These are phyloP conservation scores for Aegithalos caudatus DNA, from an alignment of 2,113 vertebrate species.

Conservation along the genomic window DNA sequence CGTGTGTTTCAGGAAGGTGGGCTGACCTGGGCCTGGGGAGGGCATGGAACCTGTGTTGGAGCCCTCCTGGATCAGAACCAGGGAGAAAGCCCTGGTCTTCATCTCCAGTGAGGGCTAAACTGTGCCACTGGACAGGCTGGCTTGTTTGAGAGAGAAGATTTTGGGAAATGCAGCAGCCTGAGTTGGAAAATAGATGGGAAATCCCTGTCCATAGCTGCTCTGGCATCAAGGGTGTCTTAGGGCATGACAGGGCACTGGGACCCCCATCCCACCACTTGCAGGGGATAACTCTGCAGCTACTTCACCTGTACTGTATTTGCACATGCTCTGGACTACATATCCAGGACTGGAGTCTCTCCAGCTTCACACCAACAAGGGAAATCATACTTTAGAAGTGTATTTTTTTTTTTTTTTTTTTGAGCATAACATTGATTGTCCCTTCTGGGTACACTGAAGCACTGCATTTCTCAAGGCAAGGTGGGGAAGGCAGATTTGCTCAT, in stretches of 20 bases:
- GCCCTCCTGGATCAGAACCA: not conserved
- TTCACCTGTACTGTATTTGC: not conserved
- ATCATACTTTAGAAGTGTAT: not conserved
- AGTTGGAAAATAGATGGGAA: not conserved
- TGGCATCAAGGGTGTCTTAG: not conserved
- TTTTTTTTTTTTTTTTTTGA: not conserved
- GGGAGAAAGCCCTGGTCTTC: not conserved
- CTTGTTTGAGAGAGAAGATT: not conserved
- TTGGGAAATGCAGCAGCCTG: not conserved
- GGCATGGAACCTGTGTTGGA: fast-evolving
- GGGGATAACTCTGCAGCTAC: not conserved
- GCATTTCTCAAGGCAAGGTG: not conserved
- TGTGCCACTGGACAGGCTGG: not conserved
- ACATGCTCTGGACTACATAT: not conserved
- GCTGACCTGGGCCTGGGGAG: not conserved
- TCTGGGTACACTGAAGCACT: not conserved
- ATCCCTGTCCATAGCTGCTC: not conserved
- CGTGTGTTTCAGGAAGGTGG: not conserved
- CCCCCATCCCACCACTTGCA: not conserved
- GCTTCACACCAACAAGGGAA: not conserved
- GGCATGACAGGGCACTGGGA: not conserved
- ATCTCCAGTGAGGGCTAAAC: not conserved
- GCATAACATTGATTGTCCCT: not conserved
- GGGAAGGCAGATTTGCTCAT: not conserved
- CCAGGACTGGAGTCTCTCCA: not conserved